A percentile compares a stretch with the other conserved stretches of the same genome.
These are phyloP conservation scores for Rhineura floridana DNA, from an alignment of 2,113 vertebrate species.

Conservation along the genomic window DNA sequence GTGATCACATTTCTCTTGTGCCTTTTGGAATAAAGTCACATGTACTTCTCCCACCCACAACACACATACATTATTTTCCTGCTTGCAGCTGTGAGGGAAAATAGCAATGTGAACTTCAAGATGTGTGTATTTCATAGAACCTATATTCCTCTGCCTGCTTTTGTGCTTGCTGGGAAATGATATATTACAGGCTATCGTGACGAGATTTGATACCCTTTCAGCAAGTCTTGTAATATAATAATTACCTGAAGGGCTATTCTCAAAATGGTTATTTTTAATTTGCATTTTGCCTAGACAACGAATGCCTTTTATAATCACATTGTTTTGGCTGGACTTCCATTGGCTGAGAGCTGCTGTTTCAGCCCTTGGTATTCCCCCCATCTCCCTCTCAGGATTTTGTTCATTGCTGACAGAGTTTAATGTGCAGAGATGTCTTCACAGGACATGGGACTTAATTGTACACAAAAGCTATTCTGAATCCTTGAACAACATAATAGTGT, in stretches of 20 bases:
- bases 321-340: not conserved
- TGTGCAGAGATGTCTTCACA: not conserved
- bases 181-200: not conserved
- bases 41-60: not conserved
- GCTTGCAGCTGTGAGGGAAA: not conserved
- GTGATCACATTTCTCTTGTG: conserved; percentile 1
- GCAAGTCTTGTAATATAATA: not conserved
- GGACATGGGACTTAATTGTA: not conserved
- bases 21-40: not conserved
- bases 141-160: not conserved
- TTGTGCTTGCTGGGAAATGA: not conserved
- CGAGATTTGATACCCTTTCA: not conserved
- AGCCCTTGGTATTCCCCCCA: not conserved
- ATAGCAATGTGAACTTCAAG: not conserved
- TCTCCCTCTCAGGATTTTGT: not conserved
- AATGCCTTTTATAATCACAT: not conserved
- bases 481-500: not conserved
- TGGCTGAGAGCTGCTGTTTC: not conserved
- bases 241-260: not conserved
- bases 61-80: not conserved
- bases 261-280: not conserved
- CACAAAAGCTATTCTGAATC: not conserved
- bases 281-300: not conserved
- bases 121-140: not conserved
- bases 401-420: not conserved